Base-by-base conservation (phyloP, 2,888 invertebrate species). In the Eurytoma adleriae region DNA sequence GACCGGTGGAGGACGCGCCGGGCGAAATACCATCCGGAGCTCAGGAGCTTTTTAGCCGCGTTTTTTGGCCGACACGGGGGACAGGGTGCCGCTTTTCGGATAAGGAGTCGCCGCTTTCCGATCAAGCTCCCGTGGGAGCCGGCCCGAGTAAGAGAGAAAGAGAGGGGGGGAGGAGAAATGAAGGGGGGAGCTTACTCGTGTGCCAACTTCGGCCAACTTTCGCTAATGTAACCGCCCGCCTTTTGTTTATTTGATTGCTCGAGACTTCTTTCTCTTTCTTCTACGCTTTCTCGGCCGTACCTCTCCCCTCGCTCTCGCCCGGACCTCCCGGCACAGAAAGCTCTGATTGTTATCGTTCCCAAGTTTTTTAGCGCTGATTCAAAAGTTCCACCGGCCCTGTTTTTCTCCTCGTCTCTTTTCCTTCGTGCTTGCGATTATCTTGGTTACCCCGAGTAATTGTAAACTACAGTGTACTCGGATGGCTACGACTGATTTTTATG, bases 171-270 rank as follows among this genome's bases (percentile, higher is more conserved):
- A 27, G 4, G 62, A 7, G 12, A n/a, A 1, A 64, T 30, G 64
- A 64, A 14, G 3, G 18, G 40, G 3, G 40, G 30, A 64, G 48
- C 64, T 64, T 40, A 64, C 64, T 64, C 64, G 40, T 40, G 40
- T 71, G 48, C 59, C 71, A 59, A 71, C 20, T 71, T 71, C 50
- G 40, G n/a, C 27, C 48, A 74, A 74, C 66, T 74, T 74, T 57
- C 74, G 48, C 74, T 74, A 67, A 74, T 74, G 74, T 67, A 74
- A 67, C 73, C 67, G 66, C 12, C 48, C 54, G 62, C 48, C 66
- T 30, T 75, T 72, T 62, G 72, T 72, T 61, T 62, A 72, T 72
- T 62, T 40, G n/a, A 72, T 62, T n/a, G 50, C 16, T 59, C n/a
- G 50, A 14, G 50, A 20, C 7, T 13, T 57, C 57, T 57, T 14